Evolutionary conservation across 2,797 vertebrate genomes (phyloP).

Genomic region (Cetoscarus ocellatus): DNA sequence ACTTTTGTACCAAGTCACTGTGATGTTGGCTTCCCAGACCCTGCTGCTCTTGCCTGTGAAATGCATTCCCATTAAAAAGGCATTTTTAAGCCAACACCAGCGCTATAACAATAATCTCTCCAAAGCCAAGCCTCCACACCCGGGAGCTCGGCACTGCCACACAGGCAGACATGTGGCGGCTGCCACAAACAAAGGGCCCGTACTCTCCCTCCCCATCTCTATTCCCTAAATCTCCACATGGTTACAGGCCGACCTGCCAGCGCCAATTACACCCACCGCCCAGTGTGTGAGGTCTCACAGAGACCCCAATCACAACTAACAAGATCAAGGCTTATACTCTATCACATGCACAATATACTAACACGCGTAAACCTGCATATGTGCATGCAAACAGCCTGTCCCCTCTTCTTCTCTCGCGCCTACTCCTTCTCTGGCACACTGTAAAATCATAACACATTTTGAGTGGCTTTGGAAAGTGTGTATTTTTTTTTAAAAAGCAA

Average conservation of each 20-base stretch:
- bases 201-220: slow-evolving; percentile 73
- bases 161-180: slow-evolving; percentile 85
- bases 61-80: slow-evolving; percentile 86
- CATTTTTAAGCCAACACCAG: slow-evolving; percentile 86
- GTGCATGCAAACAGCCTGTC: slow-evolving; percentile 58
- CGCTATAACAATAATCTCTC: slow-evolving; percentile 87
- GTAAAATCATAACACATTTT: slow-evolving; percentile 81
- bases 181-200: slow-evolving; percentile 85
- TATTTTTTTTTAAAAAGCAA: slow-evolving; percentile 72
- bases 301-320: slow-evolving; percentile 84
- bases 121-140: slow-evolving; percentile 78
- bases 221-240: slow-evolving; percentile 74
- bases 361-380: slow-evolving; percentile 63
- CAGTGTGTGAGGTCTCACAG: slow-evolving; percentile 86
- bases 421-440: slow-evolving; percentile 51
- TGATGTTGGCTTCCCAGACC: slow-evolving; percentile 81
- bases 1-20: slow-evolving; percentile 72
- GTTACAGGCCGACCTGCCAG: slow-evolving; percentile 80
- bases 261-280: slow-evolving; percentile 86
- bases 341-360: slow-evolving; percentile 60
- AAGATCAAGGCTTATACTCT: slow-evolving; percentile 83
- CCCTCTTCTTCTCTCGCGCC: slow-evolving; percentile 25
- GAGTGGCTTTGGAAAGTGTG: slow-evolving; percentile 75
- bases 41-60: slow-evolving; percentile 83
- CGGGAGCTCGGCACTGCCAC: slow-evolving; percentile 77